phyloP scores from a whole-genome alignment of 1,140 invertebrate genomes.

The Brachionus rotundiformis region DNA sequence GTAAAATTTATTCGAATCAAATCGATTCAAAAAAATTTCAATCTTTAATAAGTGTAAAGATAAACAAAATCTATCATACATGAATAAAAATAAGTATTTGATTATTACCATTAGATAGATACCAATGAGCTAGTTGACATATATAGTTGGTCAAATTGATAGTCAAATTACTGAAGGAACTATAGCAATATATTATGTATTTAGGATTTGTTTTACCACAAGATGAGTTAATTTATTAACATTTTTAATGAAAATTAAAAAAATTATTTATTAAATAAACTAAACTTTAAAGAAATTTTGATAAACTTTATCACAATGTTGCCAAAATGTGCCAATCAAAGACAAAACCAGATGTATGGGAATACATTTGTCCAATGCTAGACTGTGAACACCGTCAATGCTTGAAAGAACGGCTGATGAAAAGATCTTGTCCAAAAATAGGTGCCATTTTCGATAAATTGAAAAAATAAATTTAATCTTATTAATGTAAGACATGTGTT shows the following conservation, averaged over 20 bases:
- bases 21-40: too few relatives aligned
- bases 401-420: background rate
- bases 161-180: too few relatives aligned
- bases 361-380: background rate
- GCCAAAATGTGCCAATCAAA: background rate
- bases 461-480: background rate
- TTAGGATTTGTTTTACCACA: too few relatives aligned
- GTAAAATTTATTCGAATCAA: too few relatives aligned
- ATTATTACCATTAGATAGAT: too few relatives aligned
- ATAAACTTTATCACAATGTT: background rate
- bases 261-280: background rate
- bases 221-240: too few relatives aligned
- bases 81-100: too few relatives aligned
- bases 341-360: background rate
- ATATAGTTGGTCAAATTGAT: too few relatives aligned
- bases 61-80: too few relatives aligned
- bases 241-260: background rate
- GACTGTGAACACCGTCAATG: background rate
- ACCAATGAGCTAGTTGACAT: too few relatives aligned
- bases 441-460: background rate
- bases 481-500: background rate
- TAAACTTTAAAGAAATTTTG: conserved; percentile 9
- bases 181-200: too few relatives aligned
- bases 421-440: background rate
- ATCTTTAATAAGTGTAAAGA: too few relatives aligned